These are phyloP conservation scores for Drosophila siamana DNA, from an alignment of 2,888 invertebrate species.

Conservation along the genomic window DNA sequence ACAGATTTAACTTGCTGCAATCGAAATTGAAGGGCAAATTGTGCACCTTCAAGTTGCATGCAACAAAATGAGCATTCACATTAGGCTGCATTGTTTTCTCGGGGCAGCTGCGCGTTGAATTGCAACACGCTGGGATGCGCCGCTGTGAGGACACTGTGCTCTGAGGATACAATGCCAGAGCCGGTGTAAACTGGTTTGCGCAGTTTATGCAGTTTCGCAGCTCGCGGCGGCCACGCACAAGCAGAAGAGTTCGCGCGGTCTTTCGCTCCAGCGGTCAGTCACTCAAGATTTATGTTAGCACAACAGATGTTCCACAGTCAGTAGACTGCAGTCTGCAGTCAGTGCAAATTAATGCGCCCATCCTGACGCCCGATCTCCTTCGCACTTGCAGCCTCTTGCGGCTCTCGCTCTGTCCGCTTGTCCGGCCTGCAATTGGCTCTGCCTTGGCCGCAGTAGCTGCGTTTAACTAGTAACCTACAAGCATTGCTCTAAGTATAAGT, in stretches of 20 bases:
- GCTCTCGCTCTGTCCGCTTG: not conserved
- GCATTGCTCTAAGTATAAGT: slow-evolving; percentile 17
- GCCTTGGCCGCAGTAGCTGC: slow-evolving; percentile 19
- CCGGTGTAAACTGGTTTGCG: slow-evolving; percentile 45
- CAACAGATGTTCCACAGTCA: slow-evolving; percentile 72
- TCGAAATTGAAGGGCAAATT: too few species aligned
- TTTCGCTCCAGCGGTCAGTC: slow-evolving; percentile 81
- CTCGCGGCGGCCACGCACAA: slow-evolving; percentile 55
- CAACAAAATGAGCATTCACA: not conserved
- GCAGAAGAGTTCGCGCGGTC: slow-evolving; percentile 71
- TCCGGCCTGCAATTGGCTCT: slow-evolving; percentile 28
- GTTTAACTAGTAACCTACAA: slow-evolving; percentile 78
- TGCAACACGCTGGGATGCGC: not conserved
- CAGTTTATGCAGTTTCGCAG: slow-evolving; percentile 26
- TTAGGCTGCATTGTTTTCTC: not conserved
- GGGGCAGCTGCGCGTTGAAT: not conserved
- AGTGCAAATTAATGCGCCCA: slow-evolving; percentile 66
- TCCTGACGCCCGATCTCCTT: not conserved
- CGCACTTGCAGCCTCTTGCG: not conserved
- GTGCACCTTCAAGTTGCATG: too few species aligned
- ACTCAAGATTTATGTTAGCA: slow-evolving; percentile 82
- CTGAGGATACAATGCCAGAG: slow-evolving; percentile 23
- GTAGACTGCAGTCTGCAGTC: slow-evolving; percentile 7
- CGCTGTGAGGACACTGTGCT: slow-evolving; percentile 14
- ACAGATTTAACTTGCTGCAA: too few species aligned